Percentiles rank a stretch among this genome's conserved stretches.
Evolutionary conservation across 2,888 invertebrate species (phyloP).

Genomic region (Allygus modestus): DNA sequence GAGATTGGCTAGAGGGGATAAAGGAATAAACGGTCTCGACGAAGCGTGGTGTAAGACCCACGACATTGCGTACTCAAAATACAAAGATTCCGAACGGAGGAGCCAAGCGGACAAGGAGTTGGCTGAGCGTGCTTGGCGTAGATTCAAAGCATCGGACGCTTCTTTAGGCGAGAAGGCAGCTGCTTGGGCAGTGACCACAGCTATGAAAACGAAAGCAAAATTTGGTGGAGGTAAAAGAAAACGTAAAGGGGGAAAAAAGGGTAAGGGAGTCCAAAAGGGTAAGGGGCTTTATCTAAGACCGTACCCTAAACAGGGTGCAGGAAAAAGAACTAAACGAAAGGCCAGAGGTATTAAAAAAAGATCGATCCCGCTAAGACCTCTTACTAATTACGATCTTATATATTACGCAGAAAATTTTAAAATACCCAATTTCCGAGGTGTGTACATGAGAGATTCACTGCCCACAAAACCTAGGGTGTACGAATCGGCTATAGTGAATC

Average conservation of each 20-base stretch:
- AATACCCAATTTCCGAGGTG: conserved; percentile 72
- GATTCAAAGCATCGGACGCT: conserved; percentile 62
- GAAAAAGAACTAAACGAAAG: conserved; percentile 9
- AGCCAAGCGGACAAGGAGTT: conserved; percentile 63
- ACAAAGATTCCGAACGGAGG: conserved; percentile 47
- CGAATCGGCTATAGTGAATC: conserved; percentile 71
- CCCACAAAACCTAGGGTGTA: conserved; percentile 69
- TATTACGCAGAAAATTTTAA: conserved; percentile 69
- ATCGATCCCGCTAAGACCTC: conserved; percentile 18
- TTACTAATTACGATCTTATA: conserved; percentile 45
- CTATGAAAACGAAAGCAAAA: conserved; percentile 65
- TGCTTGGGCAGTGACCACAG: conserved; percentile 64
- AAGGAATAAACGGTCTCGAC: conserved; percentile 65
- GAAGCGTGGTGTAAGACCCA: conserved; percentile 66
- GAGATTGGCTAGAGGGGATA: conserved; percentile 55
- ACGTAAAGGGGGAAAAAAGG: not conserved
- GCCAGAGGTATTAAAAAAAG: conserved; percentile 1
- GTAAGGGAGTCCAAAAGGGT: not conserved
- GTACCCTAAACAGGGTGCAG: not conserved
- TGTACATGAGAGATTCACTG: conserved; percentile 73
- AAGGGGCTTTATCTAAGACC: not conserved
- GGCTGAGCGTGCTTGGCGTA: conserved; percentile 63
- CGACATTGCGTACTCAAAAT: conserved; percentile 64
- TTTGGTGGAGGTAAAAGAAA: conserved; percentile 11
- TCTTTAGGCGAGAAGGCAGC: conserved; percentile 62